phyloP scores from a whole-genome alignment of 2,113 vertebrate genomes.

The Campylomormyrus tamandua region DNA sequence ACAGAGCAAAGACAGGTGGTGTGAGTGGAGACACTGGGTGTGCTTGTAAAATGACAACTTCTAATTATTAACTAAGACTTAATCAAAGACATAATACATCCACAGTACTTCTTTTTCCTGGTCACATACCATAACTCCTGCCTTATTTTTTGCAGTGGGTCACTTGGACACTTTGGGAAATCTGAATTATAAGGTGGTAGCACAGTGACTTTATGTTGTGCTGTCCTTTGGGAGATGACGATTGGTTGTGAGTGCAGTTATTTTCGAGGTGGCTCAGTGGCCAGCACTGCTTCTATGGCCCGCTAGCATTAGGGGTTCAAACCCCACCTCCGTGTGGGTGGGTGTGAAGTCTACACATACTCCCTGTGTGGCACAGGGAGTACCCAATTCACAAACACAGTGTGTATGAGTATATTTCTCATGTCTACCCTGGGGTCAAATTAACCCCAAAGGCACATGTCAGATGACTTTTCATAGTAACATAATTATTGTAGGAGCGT shows the following conservation, averaged over 20 bases:
- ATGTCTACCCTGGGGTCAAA: too few species aligned
- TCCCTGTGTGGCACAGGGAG: neutral
- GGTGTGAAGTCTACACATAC: neutral
- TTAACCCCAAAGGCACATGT: too few species aligned
- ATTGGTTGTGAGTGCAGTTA: neutral
- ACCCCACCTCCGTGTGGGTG: neutral
- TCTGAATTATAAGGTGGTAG: neutral
- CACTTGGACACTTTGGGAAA: neutral
- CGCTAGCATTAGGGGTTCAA: neutral
- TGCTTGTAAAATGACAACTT: neutral
- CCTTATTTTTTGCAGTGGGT: neutral
- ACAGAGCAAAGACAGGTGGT: conserved; percentile 15
- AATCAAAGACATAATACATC: neutral
- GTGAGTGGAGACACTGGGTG: neutral
- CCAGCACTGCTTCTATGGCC: neutral
- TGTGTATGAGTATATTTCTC: neutral
- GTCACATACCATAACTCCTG: neutral
- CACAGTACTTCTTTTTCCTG: neutral
- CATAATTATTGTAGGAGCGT: too few species aligned
- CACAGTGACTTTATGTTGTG: neutral
- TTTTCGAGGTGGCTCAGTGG: neutral
- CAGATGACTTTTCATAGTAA: too few species aligned
- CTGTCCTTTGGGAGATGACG: neutral
- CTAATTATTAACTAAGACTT: neutral
- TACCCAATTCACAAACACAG: neutral